These are phyloP conservation scores for Mya arenaria DNA, from an alignment of 1,140 invertebrate genomes.

Conservation along the genomic window DNA sequence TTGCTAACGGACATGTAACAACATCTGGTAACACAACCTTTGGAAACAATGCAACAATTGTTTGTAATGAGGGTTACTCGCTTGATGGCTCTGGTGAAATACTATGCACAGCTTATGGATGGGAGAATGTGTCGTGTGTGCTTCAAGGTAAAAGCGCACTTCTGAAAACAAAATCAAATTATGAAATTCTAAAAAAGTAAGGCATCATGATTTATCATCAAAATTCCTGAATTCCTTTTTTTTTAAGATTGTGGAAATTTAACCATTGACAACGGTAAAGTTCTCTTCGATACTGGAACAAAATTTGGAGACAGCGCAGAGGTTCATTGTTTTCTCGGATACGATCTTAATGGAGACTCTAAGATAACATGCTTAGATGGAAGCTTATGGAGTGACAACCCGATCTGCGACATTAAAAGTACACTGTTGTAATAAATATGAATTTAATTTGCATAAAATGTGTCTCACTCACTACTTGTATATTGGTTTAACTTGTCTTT, in stretches of 20 bases:
- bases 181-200: not conserved
- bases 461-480: not conserved
- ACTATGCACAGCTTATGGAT: not conserved
- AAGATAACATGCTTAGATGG: too few species aligned
- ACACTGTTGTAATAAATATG: too few species aligned
- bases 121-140: not conserved
- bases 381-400: too few species aligned
- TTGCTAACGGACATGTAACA: not conserved
- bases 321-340: too few species aligned
- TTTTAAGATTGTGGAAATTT: conserved; percentile 5
- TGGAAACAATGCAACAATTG: not conserved
- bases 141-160: not conserved
- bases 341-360: too few species aligned
- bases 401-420: too few species aligned
- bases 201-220: not conserved
- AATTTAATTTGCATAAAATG: too few species aligned
- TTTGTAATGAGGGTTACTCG: not conserved
- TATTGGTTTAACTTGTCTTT: not conserved
- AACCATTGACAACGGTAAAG: too few species aligned
- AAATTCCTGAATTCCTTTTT: too few species aligned
- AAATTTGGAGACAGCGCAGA: too few species aligned
- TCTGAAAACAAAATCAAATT: not conserved
- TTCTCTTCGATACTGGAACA: too few species aligned
- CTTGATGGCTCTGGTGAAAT: not conserved
- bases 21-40: not conserved